phyloP scores from a whole-genome alignment of 2,113 vertebrate genomes.

The Toxostoma redivivum region DNA sequence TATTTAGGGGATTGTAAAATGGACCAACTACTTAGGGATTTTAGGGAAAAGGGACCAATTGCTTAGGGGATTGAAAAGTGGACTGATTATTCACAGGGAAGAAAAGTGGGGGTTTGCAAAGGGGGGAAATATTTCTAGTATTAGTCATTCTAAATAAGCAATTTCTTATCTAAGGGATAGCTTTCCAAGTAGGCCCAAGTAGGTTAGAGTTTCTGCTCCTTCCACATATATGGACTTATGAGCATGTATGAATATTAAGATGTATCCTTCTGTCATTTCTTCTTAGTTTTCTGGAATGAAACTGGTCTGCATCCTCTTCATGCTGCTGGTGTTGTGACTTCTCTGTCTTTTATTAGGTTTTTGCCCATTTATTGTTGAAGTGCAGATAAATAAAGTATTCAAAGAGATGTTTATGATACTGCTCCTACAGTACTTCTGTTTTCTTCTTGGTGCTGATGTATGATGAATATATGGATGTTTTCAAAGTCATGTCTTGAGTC shows the following conservation, averaged over 20 bases:
- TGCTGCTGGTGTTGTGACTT: background rate
- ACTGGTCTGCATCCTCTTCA: background rate
- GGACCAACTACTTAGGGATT: too few relatives aligned
- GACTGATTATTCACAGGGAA: too few relatives aligned
- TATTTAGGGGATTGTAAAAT: too few relatives aligned
- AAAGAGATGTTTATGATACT: background rate
- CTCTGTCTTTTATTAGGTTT: background rate
- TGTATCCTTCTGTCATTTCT: background rate
- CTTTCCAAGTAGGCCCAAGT: too few relatives aligned
- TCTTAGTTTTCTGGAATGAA: background rate
- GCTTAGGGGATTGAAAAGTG: too few relatives aligned
- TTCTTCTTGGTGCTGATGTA: background rate
- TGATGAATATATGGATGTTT: background rate
- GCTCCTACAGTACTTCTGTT: background rate
- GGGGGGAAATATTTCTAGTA: too few relatives aligned
- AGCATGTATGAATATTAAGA: background rate
- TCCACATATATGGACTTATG: background rate
- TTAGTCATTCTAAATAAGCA: too few relatives aligned
- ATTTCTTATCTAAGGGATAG: too few relatives aligned
- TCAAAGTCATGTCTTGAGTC: background rate
- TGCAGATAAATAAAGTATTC: background rate
- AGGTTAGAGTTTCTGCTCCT: too few relatives aligned
- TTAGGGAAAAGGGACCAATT: too few relatives aligned
- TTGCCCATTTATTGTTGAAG: background rate
- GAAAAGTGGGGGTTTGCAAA: too few relatives aligned